Conservation (phyloP, 30 jellyfish, hydroid and myxozoan genomes). For the Aurelia coerulea region DNA sequence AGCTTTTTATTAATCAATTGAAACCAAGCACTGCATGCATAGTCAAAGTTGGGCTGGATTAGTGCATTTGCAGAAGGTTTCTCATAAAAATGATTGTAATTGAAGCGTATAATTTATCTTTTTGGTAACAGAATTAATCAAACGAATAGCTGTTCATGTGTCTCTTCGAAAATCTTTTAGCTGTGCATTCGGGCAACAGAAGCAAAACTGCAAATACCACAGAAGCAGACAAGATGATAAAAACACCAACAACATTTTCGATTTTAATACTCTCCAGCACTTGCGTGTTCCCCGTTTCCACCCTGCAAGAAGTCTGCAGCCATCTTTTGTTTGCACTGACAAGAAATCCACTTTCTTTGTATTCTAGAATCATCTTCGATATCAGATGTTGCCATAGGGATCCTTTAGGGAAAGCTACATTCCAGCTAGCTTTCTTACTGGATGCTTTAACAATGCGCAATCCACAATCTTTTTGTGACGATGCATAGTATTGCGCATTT, state of each 20-base stretch:
- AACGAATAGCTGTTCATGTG: no score
- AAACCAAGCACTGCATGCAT: no score
- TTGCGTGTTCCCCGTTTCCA: background rate
- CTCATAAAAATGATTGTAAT: no score
- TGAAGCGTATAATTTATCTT: no score
- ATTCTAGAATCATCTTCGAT: slow-evolving; percentile 29
- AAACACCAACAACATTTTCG: slow-evolving; percentile 7
- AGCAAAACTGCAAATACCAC: background rate
- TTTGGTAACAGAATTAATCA: no score
- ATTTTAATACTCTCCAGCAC: background rate
- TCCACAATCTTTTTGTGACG: slow-evolving; percentile 18
- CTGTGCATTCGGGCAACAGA: slow-evolving; percentile 9
- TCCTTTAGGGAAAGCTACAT: slow-evolving; percentile 17
- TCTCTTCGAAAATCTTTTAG: no score
- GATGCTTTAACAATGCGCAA: slow-evolving; percentile 2
- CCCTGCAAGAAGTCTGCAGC: slow-evolving; percentile 22
- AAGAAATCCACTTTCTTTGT: slow-evolving; percentile 23
- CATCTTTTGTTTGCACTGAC: slow-evolving; percentile 1
- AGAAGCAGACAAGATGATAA: background rate
- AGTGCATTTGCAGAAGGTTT: no score
- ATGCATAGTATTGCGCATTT: slow-evolving; percentile 21
- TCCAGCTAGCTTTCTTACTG: slow-evolving; percentile 26
- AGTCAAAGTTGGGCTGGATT: no score
- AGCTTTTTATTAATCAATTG: no score
- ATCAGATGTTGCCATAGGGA: slow-evolving; percentile 39